These are phyloP conservation scores for Helicoverpa zea DNA, from an alignment of 1,140 invertebrate species.

Conservation along the genomic window DNA sequence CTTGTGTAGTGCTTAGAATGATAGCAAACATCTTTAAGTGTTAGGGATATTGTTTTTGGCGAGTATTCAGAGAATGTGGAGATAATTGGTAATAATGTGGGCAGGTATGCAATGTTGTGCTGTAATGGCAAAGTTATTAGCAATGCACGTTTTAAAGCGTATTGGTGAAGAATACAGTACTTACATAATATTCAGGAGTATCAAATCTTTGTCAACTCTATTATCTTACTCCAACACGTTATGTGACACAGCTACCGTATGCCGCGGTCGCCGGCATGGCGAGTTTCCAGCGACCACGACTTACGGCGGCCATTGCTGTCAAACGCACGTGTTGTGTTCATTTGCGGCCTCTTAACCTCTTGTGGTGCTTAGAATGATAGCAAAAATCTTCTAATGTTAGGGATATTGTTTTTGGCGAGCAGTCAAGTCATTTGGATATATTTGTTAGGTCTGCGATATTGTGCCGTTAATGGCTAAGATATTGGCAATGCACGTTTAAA, in stretches of 20 bases:
- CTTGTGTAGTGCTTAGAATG: neutral
- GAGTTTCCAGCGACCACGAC: slow-evolving; percentile 12
- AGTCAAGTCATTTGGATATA: neutral
- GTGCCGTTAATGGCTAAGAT: neutral
- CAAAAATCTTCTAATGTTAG: neutral
- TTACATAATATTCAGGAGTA: too few relatives aligned
- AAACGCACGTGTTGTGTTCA: slow-evolving; percentile 4
- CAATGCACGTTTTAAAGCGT: too few relatives aligned
- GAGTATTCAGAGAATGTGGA: too few relatives aligned
- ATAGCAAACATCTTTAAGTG: too few relatives aligned
- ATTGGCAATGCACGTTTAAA: neutral
- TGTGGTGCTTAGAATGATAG: neutral
- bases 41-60: too few relatives aligned
- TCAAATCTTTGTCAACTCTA: too few relatives aligned
- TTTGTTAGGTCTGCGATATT: neutral
- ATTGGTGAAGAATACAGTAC: too few relatives aligned
- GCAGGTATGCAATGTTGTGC: too few relatives aligned
- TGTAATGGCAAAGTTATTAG: too few relatives aligned
- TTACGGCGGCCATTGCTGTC: slow-evolving; percentile 11
- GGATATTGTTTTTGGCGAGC: neutral
- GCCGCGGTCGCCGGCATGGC: slow-evolving; percentile 4
- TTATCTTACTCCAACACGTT: neutral
- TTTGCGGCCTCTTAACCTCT: neutral
- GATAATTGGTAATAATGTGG: too few relatives aligned
- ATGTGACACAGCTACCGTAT: neutral